Base-by-base conservation (phyloP, 2,888 invertebrate genomes). In the Beris chalybata region DNA sequence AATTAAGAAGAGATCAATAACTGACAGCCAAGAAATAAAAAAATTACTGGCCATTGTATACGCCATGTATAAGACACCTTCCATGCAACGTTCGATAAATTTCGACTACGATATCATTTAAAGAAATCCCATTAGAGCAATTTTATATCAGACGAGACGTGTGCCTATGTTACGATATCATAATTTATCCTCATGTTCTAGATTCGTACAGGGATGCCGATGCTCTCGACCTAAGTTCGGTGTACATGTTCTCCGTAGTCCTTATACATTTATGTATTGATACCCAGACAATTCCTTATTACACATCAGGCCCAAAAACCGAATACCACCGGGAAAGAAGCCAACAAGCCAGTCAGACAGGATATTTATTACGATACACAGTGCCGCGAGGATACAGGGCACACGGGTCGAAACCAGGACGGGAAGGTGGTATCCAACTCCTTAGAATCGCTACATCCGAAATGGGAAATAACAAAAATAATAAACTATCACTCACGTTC, bases 51-150 rank as follows among this genome's bases (percentile, higher is more conserved):
- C 38, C 7, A 38, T 38, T 2, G 22, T 22, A 38, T 9, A 38
- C 38, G 38, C 22, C 22, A 22, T 38, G 38, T 38, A 38, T 38
- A 7, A 9, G 38, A 38, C 9, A 38, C 38, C 9, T 6, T 30
- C 13, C n/a, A 48, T 13, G n/a, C 48, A 12, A n/a, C 31, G n/a
- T 11, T 7, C 52, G 22, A 65, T 58, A 50, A 66, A 64, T 44
- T 66, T 68, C 48, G 29, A 53, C 52, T 55, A 48, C 66, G 58
- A 61, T 58, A 68, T 66, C 67, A 68, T 67, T 70, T 65, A 69
- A 68, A 67, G 68, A 71, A 70, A 71, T 71, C 71, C 71, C 70
- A 71, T 69, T 69, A 69, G 69, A 58, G 68, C 70, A 69, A 70
- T 71, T 71, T 70, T 67, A 67, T 68, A 67, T 58, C 55, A 63